Evolutionary conservation across 1,140 invertebrate species (phyloP), one percentile per base, ranked within the genome.

Genomic region (Delia radicum): DNA sequence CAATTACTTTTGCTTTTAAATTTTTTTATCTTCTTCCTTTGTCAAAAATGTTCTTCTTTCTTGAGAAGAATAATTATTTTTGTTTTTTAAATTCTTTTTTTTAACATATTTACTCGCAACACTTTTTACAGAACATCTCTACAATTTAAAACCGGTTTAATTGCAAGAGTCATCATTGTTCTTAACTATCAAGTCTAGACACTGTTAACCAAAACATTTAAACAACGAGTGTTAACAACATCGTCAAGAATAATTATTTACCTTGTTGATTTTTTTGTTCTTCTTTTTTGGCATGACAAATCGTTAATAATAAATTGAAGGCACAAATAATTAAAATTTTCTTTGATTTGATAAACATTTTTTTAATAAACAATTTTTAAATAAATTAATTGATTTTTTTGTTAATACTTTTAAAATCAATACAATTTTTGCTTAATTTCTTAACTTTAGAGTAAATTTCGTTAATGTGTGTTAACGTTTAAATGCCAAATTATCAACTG

Each of bases 401-500:
- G 4, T 55, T 21, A 24, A 18, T 21, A 21, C 8, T 10, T 37
- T 37, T 62, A 18, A 10, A n/a, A n/a, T n/a, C n/a, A n/a, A n/a
- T n/a, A 28, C 0, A 69, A 69, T 48, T 33, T 69, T 69, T 8
- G 21, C 31, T 69, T 37, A 69, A 69, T 69, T 10, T 69, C n/a
- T 18, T 31, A 4, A 33, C 48, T 27, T 42, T 63, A 10, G 24
- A 63, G 12, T 27, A 63, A 24, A 10, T 24, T 55, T 27, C 61
- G 0, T 27, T 2, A 3, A 13, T 33, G n/a, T 33, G 8, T 69
- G 65, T 73, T 73, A 48, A 69, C 74, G 77, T 71, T 75, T 83
- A 74, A 75, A 79, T 77, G 80, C 71, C 79, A 69, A 77, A 81
- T 78, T 67, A 67, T 62, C 77, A 81, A 83, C 79, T 83, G 80